Conservation (phyloP, 2,113 vertebrate species). For the Epinephelus lanceolatus region DNA sequence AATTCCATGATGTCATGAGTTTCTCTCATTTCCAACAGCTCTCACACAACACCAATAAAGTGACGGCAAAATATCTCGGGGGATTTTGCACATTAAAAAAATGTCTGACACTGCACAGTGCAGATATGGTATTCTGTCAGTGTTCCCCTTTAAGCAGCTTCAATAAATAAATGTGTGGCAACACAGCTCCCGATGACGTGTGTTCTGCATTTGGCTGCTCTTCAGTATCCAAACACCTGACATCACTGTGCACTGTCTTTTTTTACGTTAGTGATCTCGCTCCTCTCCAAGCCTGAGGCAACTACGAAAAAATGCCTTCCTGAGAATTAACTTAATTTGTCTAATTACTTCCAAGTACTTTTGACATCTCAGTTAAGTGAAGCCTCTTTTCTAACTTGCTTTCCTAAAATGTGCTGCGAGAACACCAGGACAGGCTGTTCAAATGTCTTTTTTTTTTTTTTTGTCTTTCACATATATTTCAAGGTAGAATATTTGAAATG, state of each 20-base stretch:
- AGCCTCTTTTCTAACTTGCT: neutral
- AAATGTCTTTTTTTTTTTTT: neutral
- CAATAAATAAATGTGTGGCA: conserved; percentile 25
- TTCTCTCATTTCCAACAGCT: neutral
- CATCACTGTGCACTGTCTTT: conserved; percentile 16
- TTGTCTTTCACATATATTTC: neutral
- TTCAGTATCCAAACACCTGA: conserved; percentile 35
- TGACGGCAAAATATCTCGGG: neutral
- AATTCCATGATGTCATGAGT: neutral
- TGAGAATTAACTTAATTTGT: neutral
- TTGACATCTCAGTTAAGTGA: neutral
- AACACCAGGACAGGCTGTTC: conserved; percentile 1
- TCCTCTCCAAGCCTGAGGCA: conserved; percentile 10
- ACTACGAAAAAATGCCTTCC: neutral
- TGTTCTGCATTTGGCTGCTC: conserved; percentile 8
- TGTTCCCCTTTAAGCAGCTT: conserved; percentile 31
- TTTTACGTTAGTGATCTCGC: conserved; percentile 2
- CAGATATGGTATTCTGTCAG: neutral
- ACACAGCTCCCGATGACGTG: conserved; percentile 32
- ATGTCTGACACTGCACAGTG: neutral
- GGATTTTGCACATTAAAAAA: conserved; percentile 10
- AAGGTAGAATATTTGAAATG: conserved; percentile 15
- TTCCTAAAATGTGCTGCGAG: neutral
- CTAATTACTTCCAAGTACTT: conserved; percentile 2
- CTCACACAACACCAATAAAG: neutral